Evolutionary conservation across 37 sponge, comb jelly and placozoan genomes (phyloP).

Genomic region (Mnemiopsis leidyi): DNA sequence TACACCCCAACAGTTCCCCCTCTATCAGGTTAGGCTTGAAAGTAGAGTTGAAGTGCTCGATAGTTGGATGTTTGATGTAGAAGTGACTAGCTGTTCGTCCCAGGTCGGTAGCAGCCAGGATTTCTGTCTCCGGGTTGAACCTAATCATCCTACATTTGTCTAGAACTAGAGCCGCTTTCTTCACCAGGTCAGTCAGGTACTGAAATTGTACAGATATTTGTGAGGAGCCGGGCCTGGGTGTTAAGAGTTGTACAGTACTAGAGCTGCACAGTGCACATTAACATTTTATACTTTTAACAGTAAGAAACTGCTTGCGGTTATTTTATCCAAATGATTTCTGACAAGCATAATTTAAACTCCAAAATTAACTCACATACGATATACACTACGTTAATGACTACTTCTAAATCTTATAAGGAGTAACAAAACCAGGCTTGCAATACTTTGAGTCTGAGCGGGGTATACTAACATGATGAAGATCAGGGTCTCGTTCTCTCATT

Average conservation of each 20-base stretch:
- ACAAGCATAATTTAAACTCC: too few species aligned
- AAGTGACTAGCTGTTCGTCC: constrained; percentile 92
- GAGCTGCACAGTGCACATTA: too few species aligned
- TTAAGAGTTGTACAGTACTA: too few species aligned
- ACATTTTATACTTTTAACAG: too few species aligned
- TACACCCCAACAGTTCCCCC: constrained; percentile 74
- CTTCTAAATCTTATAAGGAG: not conserved
- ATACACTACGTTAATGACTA: constrained; percentile 12
- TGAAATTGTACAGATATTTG: too few species aligned
- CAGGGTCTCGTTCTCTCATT: constrained; percentile 39
- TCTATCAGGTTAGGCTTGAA: constrained; percentile 80
- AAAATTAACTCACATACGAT: too few species aligned
- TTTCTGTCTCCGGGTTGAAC: constrained; percentile 73
- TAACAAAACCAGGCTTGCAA: too few species aligned
- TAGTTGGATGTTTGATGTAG: constrained; percentile 89
- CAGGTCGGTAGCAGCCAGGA: constrained; percentile 82
- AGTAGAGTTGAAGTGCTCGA: constrained; percentile 88
- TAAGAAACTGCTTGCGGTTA: too few species aligned
- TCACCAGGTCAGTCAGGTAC: constrained; percentile 72
- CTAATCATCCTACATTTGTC: constrained; percentile 92
- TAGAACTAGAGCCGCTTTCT: constrained; percentile 72
- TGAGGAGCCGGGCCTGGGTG: too few species aligned
- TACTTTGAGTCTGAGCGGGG: too few species aligned
- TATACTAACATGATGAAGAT: constrained; percentile 47
- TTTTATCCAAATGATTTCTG: too few species aligned